Evolutionary conservation across 1,140 invertebrate genomes (phyloP).

Genomic region (Bilobella aurantiaca): DNA sequence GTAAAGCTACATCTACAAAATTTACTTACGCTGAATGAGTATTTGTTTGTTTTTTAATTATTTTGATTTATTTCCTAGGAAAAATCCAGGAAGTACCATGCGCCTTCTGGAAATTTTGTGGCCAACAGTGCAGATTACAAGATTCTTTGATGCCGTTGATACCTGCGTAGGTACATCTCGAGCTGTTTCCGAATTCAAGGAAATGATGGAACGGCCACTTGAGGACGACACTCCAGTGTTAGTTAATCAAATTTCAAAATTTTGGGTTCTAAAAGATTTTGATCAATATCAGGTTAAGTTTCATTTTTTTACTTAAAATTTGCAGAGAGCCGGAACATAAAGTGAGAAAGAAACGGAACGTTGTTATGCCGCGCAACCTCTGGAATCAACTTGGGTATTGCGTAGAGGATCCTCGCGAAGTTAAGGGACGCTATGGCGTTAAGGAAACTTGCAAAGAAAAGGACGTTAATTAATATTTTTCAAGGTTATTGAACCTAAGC

Average conservation of each 20-base stretch:
- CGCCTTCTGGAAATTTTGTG: not conserved
- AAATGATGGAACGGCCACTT: not conserved
- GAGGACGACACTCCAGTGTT: not conserved
- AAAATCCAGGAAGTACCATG: not conserved
- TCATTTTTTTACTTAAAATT: not conserved
- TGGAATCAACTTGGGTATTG: conserved; percentile 2
- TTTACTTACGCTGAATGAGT: not conserved
- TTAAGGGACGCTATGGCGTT: not conserved
- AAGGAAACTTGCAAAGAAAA: not conserved
- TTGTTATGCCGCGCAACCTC: not conserved
- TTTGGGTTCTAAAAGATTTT: not conserved
- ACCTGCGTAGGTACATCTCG: not conserved
- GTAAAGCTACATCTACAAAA: not conserved
- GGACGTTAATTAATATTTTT: not conserved
- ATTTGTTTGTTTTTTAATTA: too few relatives aligned
- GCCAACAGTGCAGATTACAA: not conserved
- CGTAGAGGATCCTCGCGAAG: not conserved
- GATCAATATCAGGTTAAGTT: not conserved
- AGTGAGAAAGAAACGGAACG: not conserved
- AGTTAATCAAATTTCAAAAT: not conserved
- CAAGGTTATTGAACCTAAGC: too few relatives aligned
- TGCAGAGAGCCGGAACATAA: not conserved
- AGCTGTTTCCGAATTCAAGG: not conserved
- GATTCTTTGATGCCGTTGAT: not conserved
- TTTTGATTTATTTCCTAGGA: not conserved